Base-by-base conservation (phyloP, 2,888 invertebrate species). In the Sarcophaga carnaria region DNA sequence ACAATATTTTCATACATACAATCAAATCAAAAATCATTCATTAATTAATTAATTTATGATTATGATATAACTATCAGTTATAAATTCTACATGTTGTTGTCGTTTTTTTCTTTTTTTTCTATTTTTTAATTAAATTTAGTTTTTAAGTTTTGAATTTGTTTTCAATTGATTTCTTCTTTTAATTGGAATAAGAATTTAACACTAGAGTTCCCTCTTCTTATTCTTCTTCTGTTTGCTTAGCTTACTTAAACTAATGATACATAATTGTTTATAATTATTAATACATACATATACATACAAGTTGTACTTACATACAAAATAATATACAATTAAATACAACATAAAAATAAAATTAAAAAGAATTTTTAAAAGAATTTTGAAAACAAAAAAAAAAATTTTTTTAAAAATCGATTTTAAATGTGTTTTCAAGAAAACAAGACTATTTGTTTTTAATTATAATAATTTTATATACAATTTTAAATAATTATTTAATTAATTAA, bases 31-130 rank as follows among this genome's bases (percentile, higher is more conserved):
- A 37, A 8, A 37, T 72, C n/a, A 60, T 70, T 70, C 20, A 66
- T 67, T 64, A 0, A 66, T 60, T 60, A 59, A 60, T 78, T 71
- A 54, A 54, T 54, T 54, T 45, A 66, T 64, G 67, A 77, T 86
- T 37, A 69, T 60, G 45, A 45, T 69, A 0, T 84, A 76, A 80
- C 60, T 75, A 82, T 69, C 64, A 75, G 66, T 81, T 63, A 75
- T 81, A 84, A 84, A 87, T 87, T 87, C 84, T 84, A 83, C 59
- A 59, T 76, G 64, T 66, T 70, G 45, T 64, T 45, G 27, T 69
- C 70, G 75, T 25, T 74, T 64, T 47, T 64, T 64, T 47, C 2
- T 54, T 20, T 1, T 3, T 20, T 47, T 45, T 37, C 17, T 66
- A 54, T 27, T 12, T 69, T 20, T 64, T 54, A 25, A 12, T 49